Base-by-base conservation (phyloP, 2,888 invertebrate species). In the Automeris io region DNA sequence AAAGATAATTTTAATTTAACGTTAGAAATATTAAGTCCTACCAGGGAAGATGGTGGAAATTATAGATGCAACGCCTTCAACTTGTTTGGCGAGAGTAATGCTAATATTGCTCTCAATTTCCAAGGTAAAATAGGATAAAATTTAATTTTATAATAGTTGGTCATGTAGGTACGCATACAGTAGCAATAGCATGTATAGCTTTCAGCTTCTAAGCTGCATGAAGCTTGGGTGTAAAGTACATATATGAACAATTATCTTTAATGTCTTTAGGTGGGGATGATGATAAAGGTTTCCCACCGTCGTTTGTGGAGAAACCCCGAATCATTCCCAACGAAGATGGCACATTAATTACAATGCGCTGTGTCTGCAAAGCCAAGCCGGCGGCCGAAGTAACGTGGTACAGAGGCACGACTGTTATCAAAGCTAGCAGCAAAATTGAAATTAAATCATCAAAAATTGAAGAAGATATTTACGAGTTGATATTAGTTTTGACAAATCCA, bases 51-150 rank as follows among this genome's bases (percentile, higher is more conserved):
- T 85, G 99, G 98, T 67, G 99, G 99, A 61, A 96, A 96, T 86
- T 99, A 99, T 90, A 93, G 98, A 73, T 99, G 99, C 90, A 98
- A 98, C 86, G 99, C 99, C 66, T 95, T 97, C 89, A 99, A 99
- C 90, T 92, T 94, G 81, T 94, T 93, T 87, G 99, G 99, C 83
- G 99, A 99, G 90, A 98, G 98, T 89, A 99, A 99, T 90, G 99
- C 99, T 66, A 99, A 99, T 88, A 99, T 99, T 89, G 97, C 98
- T 74, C 94, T 99, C 73, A 99, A 99, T 88, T 97, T 99, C 90
- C 96, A 97, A 95, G 97, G 97, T 96, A 93, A 90, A 60, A 49
- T 48, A 54, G 53, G 52, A 58, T 55, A 38, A 43, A 49, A 29
- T n/a, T 29, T 5, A 29, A 16, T n/a, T 8, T 16, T 6, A 29